These are phyloP conservation scores for Ciconia nigra DNA, from an alignment of 2,797 vertebrate species.

Conservation along the genomic window DNA sequence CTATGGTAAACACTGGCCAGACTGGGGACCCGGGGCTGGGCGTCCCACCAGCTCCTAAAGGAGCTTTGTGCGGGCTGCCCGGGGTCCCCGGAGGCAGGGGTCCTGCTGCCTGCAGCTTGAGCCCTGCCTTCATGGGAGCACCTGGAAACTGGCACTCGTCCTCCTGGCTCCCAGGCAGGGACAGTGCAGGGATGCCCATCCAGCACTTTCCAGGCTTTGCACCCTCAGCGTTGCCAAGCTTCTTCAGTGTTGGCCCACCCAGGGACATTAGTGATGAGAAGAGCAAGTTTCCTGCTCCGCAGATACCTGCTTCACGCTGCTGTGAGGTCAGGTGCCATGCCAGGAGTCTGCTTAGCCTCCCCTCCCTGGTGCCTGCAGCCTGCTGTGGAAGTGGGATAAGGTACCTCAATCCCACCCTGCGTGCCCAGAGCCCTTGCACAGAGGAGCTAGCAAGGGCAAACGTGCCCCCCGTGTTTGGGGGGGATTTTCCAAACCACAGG, in stretches of 20 bases:
- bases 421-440: background rate
- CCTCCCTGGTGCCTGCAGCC: background rate
- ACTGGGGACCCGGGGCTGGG: background rate
- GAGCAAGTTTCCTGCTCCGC: background rate
- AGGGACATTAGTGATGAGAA: background rate
- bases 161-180: background rate
- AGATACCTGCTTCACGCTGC: background rate
- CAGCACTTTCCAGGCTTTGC: background rate
- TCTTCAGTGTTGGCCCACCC: background rate
- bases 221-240: background rate
- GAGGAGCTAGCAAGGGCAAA: background rate
- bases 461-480: accelerated
- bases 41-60: background rate
- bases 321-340: background rate
- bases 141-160: background rate
- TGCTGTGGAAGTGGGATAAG: background rate
- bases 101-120: background rate
- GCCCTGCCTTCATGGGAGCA: background rate
- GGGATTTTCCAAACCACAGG: background rate
- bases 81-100: background rate
- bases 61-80: background rate
- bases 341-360: background rate
- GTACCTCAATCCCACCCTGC: accelerated
- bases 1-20: background rate
- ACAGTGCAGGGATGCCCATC: background rate